Evolutionary conservation across 2,888 invertebrate species (phyloP).

Genomic region (Thymelicus acteon): DNA sequence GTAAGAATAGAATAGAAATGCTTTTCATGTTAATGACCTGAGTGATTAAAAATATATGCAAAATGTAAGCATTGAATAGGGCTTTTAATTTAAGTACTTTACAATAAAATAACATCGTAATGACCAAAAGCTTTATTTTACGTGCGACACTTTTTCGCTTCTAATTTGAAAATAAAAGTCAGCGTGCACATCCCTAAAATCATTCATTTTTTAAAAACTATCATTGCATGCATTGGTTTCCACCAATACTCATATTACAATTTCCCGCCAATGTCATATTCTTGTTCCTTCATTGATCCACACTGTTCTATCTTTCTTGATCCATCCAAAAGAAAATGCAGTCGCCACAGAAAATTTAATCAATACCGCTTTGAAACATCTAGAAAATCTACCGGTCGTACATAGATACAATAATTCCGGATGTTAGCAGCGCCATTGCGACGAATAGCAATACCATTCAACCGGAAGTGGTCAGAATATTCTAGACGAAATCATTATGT

Average conservation of each 20-base stretch:
- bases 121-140: not conserved
- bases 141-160: not conserved
- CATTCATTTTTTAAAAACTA: not conserved
- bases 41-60: not conserved
- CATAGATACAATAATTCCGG: conserved; percentile 49
- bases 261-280: conserved; percentile 1
- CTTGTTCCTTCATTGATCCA: not conserved
- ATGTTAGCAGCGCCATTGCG: conserved; percentile 59
- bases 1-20: not conserved
- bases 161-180: not conserved
- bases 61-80: too few species aligned
- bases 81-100: too few species aligned
- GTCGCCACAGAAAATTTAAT: conserved; percentile 38
- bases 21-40: not conserved
- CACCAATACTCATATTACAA: not conserved
- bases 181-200: not conserved
- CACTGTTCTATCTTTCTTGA: not conserved
- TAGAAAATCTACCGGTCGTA: conserved; percentile 46
- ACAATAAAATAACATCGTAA: too few species aligned
- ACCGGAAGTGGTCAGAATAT: conserved; percentile 67
- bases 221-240: too few species aligned
- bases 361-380: conserved; percentile 46
- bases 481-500: conserved; percentile 55
- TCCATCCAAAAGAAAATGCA: conserved; percentile 20
- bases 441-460: conserved; percentile 48